Percentiles rank a stretch among this genome's conserved stretches.
phyloP scores from a whole-genome alignment of 2,113 vertebrate species.

The Bos javanicus region DNA sequence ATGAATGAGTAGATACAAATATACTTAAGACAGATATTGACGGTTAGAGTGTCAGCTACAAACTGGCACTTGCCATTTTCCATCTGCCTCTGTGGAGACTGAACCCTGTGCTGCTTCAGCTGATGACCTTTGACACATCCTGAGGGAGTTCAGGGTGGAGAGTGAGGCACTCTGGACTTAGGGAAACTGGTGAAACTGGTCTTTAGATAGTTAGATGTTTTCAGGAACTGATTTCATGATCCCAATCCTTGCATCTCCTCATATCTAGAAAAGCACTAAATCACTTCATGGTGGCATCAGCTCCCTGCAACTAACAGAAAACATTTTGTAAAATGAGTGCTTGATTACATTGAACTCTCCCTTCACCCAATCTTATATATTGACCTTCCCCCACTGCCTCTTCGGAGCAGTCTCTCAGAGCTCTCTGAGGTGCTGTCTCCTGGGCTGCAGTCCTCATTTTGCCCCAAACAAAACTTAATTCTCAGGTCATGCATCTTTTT shows the following conservation, averaged over 20 bases:
- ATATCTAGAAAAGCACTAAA: neutral
- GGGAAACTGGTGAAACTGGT: neutral
- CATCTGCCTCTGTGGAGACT: neutral
- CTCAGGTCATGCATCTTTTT: neutral
- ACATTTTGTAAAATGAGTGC: neutral
- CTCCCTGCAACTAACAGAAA: neutral
- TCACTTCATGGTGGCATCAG: neutral
- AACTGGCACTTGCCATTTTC: neutral
- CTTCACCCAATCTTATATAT: neutral
- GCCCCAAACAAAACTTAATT: neutral
- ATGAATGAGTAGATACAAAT: neutral
- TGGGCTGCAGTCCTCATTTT: neutral
- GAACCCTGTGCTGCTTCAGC: neutral
- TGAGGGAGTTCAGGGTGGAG: neutral
- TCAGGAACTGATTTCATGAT: neutral
- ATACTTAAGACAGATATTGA: neutral
- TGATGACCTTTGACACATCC: neutral
- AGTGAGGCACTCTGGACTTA: neutral
- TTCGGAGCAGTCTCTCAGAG: neutral
- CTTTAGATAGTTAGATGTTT: neutral
- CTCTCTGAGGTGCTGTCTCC: neutral
- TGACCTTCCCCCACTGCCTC: neutral
- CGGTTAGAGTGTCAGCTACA: neutral
- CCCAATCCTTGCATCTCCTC: neutral
- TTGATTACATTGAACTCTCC: neutral